Evolutionary conservation across 2,888 invertebrate species (phyloP).

Genomic region (Drosophila fulvimacula): DNA sequence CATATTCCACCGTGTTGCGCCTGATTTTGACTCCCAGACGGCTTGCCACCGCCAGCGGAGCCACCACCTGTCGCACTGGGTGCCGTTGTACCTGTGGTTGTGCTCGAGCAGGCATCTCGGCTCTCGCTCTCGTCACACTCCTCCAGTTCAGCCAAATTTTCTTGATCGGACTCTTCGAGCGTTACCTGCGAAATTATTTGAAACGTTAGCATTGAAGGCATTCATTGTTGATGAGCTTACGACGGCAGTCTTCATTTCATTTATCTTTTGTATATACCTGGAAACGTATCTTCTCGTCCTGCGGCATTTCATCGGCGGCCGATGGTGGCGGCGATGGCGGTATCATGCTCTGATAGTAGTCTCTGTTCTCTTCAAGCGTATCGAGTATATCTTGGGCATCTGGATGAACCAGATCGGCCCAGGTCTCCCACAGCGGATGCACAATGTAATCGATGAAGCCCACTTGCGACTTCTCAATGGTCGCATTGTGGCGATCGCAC

Average conservation of each 20-base stretch:
- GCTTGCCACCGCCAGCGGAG: slow-evolving; percentile 65
- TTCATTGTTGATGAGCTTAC: background rate
- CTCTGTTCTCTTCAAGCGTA: slow-evolving; percentile 98
- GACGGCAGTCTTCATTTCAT: too few species aligned
- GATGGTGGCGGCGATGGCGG: slow-evolving; percentile 95
- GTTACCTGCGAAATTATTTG: slow-evolving; percentile 88
- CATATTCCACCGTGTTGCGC: slow-evolving; percentile 91
- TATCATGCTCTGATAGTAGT: slow-evolving; percentile 98
- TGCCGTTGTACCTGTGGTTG: slow-evolving; percentile 59
- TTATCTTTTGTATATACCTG: slow-evolving; percentile 85
- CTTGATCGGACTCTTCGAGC: slow-evolving; percentile 89
- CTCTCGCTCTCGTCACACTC: slow-evolving; percentile 85
- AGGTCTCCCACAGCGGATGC: slow-evolving; percentile 99
- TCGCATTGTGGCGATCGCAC: slow-evolving; percentile 98
- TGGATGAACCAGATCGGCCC: slow-evolving; percentile 99
- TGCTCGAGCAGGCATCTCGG: slow-evolving; percentile 70
- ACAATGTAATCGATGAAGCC: slow-evolving; percentile 99
- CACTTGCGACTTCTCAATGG: slow-evolving; percentile 99
- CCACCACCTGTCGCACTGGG: slow-evolving; percentile 33
- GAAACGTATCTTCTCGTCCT: slow-evolving; percentile 90
- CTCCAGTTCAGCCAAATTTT: slow-evolving; percentile 88
- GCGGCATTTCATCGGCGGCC: slow-evolving; percentile 86
- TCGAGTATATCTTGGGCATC: slow-evolving; percentile 99
- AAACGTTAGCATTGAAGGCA: background rate
- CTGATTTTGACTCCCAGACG: slow-evolving; percentile 86